Evolutionary conservation across 2,888 invertebrate species (phyloP), one percentile per base, ranked within the genome.

Genomic region (Acrocyrtus sp.): DNA sequence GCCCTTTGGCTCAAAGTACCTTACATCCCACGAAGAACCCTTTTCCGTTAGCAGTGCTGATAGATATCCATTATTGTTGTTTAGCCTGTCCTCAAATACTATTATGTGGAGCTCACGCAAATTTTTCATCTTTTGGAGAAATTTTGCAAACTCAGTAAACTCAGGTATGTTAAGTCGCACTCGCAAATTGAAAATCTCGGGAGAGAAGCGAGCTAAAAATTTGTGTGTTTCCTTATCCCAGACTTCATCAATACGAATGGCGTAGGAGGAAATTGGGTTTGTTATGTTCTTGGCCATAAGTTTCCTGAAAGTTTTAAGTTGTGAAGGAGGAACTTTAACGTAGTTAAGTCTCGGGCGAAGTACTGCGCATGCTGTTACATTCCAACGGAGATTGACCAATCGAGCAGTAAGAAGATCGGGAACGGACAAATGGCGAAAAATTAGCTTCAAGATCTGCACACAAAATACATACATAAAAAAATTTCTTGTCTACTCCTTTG

Each of bases 361-460:
- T 15, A 48, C 21, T 21, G 60, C 50, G 22, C 70, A 70, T 2
- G 75, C 61, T 22, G 75, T 21, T n/a, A 54, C 57, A 29, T 77
- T 77, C 77, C 77, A 77, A 1, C 75, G 62, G 15, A 75, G 70
- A 47, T 50, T 67, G 0, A 77, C 77, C 4, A 39, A 39, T 2
- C 77, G 77, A 19, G 57, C 19, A 0, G 5, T 12, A 10, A 73
- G 19, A 41, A 77, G 43, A 17, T 75, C 75, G 3, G 15, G 10
- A 8, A 41, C 10, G 2, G 34, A 3, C 4, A 77, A 43, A 48
- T 73, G 56, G 2, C 10, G 26, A 10, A 77, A 45, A 17, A 77
- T 63, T 8, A 19, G 6, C 4, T 41, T 29, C 2, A 77, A 50
- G 6, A 77, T 73, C 75, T 77, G 19, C n/a, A 24, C 12, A 62